Evolutionary conservation across 2,113 vertebrate species (phyloP).

Genomic region (Platycercus adscitus): DNA sequence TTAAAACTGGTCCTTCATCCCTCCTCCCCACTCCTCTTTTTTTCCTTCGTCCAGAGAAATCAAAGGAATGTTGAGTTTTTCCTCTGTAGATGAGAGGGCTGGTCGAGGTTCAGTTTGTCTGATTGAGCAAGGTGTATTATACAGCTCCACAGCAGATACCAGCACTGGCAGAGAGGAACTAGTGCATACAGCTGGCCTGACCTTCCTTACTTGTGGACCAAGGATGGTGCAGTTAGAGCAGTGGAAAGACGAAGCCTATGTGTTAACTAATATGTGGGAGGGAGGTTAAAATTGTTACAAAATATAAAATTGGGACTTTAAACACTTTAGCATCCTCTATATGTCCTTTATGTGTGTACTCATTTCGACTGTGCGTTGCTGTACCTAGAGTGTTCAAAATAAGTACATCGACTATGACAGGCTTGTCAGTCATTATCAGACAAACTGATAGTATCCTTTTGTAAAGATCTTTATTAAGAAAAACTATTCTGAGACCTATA

Average conservation of each 20-base stretch:
- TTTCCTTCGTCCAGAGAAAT: background rate
- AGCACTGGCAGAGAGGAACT: background rate
- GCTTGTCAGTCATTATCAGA: background rate
- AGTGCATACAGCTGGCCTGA: background rate
- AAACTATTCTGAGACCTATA: background rate
- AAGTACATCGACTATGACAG: background rate
- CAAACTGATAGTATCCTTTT: background rate
- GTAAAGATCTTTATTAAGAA: background rate
- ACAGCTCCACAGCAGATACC: background rate
- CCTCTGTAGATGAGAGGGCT: background rate
- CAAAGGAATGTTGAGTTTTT: background rate
- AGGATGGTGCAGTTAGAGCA: accelerated
- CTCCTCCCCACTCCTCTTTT: background rate
- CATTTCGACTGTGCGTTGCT: background rate
- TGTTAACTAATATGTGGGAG: background rate
- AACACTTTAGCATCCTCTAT: background rate
- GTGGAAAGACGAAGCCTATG: background rate
- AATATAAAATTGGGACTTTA: background rate
- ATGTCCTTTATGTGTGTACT: background rate
- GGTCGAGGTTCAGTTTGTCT: background rate
- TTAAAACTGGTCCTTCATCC: background rate
- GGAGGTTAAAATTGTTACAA: background rate
- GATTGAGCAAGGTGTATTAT: background rate
- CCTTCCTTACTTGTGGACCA: background rate
- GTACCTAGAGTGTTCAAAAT: background rate